Evolutionary conservation across 2,888 invertebrate genomes (phyloP).

Genomic region (Sinohyriopsis cumingii): DNA sequence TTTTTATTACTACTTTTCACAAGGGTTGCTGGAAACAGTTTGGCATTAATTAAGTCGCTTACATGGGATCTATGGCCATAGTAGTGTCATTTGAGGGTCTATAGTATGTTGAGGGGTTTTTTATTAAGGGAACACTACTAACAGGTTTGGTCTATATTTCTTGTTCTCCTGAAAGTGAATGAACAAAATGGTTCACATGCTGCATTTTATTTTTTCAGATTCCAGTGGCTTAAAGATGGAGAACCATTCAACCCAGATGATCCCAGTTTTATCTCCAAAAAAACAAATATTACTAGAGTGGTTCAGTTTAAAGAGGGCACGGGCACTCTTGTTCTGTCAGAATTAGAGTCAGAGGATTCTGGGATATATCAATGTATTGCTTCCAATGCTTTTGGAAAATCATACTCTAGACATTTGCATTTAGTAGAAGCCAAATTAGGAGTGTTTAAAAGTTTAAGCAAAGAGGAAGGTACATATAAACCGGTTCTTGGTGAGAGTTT

Average conservation of each 20-base stretch:
- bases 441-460: constrained; percentile 14
- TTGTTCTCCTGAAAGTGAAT: too few relatives aligned
- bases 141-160: too few relatives aligned
- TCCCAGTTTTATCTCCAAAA: constrained; percentile 25
- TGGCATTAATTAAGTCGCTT: too few relatives aligned
- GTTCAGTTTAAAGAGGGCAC: constrained; percentile 14
- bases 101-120: too few relatives aligned
- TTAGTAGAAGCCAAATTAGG: constrained; percentile 83
- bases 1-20: too few relatives aligned
- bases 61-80: too few relatives aligned
- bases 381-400: constrained; percentile 92
- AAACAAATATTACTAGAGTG: constrained; percentile 25
- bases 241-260: constrained; percentile 37
- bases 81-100: too few relatives aligned
- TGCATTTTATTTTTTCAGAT: constrained; percentile 38
- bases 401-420: constrained; percentile 96
- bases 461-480: constrained; percentile 8
- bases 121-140: too few relatives aligned
- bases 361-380: constrained; percentile 97
- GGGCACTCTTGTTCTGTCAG: constrained; percentile 44
- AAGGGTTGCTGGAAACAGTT: too few relatives aligned
- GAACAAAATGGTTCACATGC: too few relatives aligned
- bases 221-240: constrained; percentile 59
- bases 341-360: constrained; percentile 80
- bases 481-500: constrained; percentile 18